A percentile compares a stretch with the other conserved stretches of the same genome.
phyloP scores from a whole-genome alignment of 2,797 vertebrate genomes.

The Thalassophryne amazonica region DNA sequence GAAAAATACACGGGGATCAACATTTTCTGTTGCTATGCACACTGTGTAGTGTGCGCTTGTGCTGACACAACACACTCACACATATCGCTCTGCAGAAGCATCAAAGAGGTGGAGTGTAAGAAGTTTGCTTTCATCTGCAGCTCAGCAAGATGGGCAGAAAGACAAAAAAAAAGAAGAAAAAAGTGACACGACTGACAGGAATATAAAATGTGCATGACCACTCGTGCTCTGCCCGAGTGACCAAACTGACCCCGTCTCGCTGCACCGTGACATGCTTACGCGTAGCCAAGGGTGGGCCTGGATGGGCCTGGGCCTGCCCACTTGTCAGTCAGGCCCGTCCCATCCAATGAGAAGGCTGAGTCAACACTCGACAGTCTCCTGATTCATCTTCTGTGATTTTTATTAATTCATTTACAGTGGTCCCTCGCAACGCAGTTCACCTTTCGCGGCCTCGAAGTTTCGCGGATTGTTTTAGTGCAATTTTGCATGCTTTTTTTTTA shows the following conservation, averaged over 20 bases:
- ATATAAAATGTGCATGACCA: not conserved
- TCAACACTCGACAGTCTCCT: too few species aligned
- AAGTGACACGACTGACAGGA: not conserved
- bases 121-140: slow-evolving; percentile 57
- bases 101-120: slow-evolving; percentile 49
- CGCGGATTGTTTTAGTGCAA: too few species aligned
- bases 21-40: slow-evolving; percentile 47
- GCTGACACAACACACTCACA: slow-evolving; percentile 43
- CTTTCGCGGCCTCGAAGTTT: too few species aligned
- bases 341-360: too few species aligned
- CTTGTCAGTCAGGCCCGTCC: too few species aligned
- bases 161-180: slow-evolving; percentile 31
- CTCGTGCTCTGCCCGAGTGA: not conserved
- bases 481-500: too few species aligned
- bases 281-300: too few species aligned
- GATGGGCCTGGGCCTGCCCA: too few species aligned
- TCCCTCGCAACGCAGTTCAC: too few species aligned
- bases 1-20: slow-evolving; percentile 51
- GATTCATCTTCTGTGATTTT: too few species aligned
- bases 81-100: slow-evolving; percentile 18
- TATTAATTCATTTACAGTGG: too few species aligned
- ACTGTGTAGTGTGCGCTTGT: slow-evolving; percentile 15
- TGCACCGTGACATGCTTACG: slow-evolving; percentile 35
- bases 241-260: slow-evolving; percentile 31
- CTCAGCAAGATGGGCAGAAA: slow-evolving; percentile 39